Evolutionary conservation across 2,888 invertebrate genomes (phyloP), one percentile per base, ranked within the genome.

Genomic region (Sinopyrophorus schimmeli): DNA sequence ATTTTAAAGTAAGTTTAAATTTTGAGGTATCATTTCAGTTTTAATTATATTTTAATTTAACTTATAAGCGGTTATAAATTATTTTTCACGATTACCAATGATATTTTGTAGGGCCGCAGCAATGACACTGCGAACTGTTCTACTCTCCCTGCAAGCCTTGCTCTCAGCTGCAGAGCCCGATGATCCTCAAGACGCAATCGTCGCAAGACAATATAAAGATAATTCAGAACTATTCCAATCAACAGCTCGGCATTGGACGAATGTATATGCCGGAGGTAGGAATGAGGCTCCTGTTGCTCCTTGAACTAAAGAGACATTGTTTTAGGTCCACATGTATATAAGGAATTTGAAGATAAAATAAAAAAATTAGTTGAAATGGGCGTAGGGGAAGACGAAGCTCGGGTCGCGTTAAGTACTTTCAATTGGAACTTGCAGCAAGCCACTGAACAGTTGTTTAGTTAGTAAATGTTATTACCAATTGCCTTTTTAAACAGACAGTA

Each of bases 221-320:
- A 85, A 90, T 68, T 82, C 83, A 49, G 83, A 86, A 57, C 83
- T 97, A 72, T 99, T 95, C 74, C 80, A 83, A 61, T 76, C 86
- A 66, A 99, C 99, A 14, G 99, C 99, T 16, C 82, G 83, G 67
- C 94, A 96, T 77, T 99, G 99, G 99, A 92, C 97, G 47, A 87
- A 89, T 70, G 83, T 86, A 9, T 98, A 96, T 76, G 99, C 97
- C 10, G 89, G 89, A 64, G 92, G 89, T 76, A 80, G 64, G 9
- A 3, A 3, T 7, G 28, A 20, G 21, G n/a, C 21, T 6, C 21
- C n/a, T 6, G 9, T 7, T 9, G 18, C 5, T 12, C 5, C 1
- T 18, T 18, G 4, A 6, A 18, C 6, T 5, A 18, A 18, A 24
- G 5, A 3, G 2, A n/a, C 3, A 20, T 16, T 14, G 5, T 9